phyloP scores from a whole-genome alignment of 2,888 invertebrate species.

The Lacanobia oleracea region DNA sequence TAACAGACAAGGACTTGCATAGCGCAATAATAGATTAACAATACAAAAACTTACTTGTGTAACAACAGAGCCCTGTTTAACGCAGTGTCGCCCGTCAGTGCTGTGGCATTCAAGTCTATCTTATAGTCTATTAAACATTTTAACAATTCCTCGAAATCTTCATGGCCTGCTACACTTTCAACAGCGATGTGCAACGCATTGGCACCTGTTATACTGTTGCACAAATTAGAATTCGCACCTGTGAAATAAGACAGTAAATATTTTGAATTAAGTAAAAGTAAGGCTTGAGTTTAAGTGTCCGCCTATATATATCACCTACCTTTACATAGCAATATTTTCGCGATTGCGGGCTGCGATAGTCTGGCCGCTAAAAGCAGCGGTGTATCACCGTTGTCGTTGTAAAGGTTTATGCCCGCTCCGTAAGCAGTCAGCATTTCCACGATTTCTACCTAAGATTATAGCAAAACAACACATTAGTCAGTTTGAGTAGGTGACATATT shows the following conservation, averaged over 20 bases:
- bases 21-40: background rate
- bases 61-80: constrained; percentile 88
- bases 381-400: constrained; percentile 92
- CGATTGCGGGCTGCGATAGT: constrained; percentile 86
- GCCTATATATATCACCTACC: no score
- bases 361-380: constrained; percentile 92
- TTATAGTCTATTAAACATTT: constrained; percentile 84
- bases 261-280: no score
- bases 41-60: constrained; percentile 79
- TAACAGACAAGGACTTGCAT: no score
- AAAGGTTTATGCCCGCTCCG: constrained; percentile 91
- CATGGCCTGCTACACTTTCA: constrained; percentile 87
- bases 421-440: constrained; percentile 88
- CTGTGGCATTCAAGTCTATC: constrained; percentile 85
- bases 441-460: constrained; percentile 84
- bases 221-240: constrained; percentile 90
- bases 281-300: no score
- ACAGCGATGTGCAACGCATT: constrained; percentile 92
- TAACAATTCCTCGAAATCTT: constrained; percentile 89
- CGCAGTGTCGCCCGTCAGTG: constrained; percentile 88
- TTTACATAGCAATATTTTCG: constrained; percentile 88
- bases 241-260: constrained; percentile 22
- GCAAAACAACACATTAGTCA: background rate
- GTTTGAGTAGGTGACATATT: background rate
- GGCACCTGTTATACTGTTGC: constrained; percentile 89